Evolutionary conservation across 2,797 vertebrate species (phyloP).

Genomic region (Leptoclinus maculatus): DNA sequence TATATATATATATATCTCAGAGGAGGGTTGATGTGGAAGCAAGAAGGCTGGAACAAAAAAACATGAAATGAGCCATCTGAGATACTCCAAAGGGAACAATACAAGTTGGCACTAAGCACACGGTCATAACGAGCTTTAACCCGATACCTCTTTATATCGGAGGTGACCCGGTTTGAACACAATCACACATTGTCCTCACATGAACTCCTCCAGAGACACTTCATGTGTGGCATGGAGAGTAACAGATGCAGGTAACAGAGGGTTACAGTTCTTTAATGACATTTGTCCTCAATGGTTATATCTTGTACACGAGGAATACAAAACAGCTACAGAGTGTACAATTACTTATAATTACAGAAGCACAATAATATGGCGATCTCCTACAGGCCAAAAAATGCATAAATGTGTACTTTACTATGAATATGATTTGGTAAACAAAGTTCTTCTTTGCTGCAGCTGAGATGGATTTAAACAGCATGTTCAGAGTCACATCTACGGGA

Average conservation of each 20-base stretch:
- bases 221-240: not conserved
- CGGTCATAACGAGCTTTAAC: not conserved
- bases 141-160: constrained; percentile 12
- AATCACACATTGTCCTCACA: constrained; percentile 5
- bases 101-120: not conserved
- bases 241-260: not conserved
- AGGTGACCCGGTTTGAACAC: constrained; percentile 12
- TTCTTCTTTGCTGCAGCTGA: constrained; percentile 7
- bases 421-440: not conserved
- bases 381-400: constrained; percentile 1
- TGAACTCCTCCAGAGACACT: not conserved
- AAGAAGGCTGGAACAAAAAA: constrained; percentile 22
- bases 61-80: constrained; percentile 28
- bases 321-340: constrained; percentile 9
- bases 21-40: constrained; percentile 17
- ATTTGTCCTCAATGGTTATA: constrained; percentile 5
- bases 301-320: constrained; percentile 20
- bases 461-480: not conserved
- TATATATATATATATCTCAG: constrained; percentile 12
- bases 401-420: constrained; percentile 12
- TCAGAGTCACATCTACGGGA: not conserved
- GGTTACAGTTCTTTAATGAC: constrained; percentile 45
- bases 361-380: constrained; percentile 19
- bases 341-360: constrained; percentile 5
- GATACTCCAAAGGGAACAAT: constrained; percentile 10